A percentile compares a stretch with the other conserved stretches of the same genome.
Evolutionary conservation across 2,888 invertebrate species (phyloP).

Genomic region (Sphaerophoria rueppellii): DNA sequence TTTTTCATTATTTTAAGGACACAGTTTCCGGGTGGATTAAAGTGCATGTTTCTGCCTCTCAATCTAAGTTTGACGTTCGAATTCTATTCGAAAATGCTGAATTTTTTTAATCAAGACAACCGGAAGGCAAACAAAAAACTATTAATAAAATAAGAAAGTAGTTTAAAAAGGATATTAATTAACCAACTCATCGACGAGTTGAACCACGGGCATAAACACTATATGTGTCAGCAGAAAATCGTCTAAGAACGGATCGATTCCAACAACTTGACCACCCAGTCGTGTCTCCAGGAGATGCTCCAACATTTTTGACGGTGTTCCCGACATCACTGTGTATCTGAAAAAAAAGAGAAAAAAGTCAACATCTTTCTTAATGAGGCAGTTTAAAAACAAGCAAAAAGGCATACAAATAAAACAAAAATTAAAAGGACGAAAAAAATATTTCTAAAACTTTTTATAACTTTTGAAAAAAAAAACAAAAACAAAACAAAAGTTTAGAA

Average conservation of each 20-base stretch:
- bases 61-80: too few relatives aligned
- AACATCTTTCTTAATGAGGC: neutral
- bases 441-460: too few relatives aligned
- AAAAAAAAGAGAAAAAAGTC: slow-evolving; percentile 34
- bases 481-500: too few relatives aligned
- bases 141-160: slow-evolving; percentile 33
- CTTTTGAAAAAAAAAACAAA: too few relatives aligned
- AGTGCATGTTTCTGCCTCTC: too few relatives aligned
- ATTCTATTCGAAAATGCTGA: neutral
- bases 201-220: slow-evolving; percentile 90
- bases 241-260: slow-evolving; percentile 89
- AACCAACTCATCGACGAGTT: slow-evolving; percentile 88
- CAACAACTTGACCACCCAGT: slow-evolving; percentile 85
- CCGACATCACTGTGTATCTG: slow-evolving; percentile 94
- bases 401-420: slow-evolving; percentile 7
- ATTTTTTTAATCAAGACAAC: neutral
- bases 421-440: neutral
- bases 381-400: neutral
- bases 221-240: slow-evolving; percentile 92
- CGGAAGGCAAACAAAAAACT: neutral
- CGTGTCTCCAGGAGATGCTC: slow-evolving; percentile 92
- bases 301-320: slow-evolving; percentile 92
- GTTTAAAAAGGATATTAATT: slow-evolving; percentile 89
- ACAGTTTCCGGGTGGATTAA: too few relatives aligned
- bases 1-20: too few relatives aligned